phyloP scores from a whole-genome alignment of 2,113 vertebrate species.

The Boleophthalmus pectinirostris region DNA sequence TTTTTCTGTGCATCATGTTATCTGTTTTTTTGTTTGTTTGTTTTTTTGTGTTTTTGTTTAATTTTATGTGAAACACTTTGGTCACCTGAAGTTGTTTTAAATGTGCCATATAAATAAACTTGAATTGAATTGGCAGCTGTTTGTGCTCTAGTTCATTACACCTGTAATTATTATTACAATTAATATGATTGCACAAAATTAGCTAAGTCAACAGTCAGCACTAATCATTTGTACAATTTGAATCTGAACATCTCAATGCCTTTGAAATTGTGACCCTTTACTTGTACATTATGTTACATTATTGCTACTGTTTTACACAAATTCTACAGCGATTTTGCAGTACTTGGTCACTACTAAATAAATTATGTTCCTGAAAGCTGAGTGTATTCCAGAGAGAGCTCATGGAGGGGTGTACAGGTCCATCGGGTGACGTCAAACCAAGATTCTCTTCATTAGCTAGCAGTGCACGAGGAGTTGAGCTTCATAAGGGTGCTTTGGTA shows the following conservation, averaged over 20 bases:
- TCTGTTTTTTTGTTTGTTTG: too few species aligned
- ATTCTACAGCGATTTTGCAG: constrained; percentile 9
- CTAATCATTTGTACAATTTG: not conserved
- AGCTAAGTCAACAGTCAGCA: not conserved
- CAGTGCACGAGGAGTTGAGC: constrained; percentile 10
- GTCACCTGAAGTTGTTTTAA: too few species aligned
- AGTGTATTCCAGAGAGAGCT: constrained; percentile 5
- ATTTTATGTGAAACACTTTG: too few species aligned
- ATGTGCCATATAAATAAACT: too few species aligned
- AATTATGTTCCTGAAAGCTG: constrained; percentile 27
- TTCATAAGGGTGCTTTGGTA: constrained; percentile 26
- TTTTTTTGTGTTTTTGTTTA: too few species aligned
- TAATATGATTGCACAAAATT: constrained; percentile 2
- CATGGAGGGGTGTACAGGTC: constrained; percentile 29
- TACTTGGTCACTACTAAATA: constrained; percentile 29
- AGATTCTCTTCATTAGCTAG: constrained; percentile 36
- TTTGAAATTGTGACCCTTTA: not conserved
- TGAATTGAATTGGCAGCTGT: not conserved
- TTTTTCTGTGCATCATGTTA: too few species aligned
- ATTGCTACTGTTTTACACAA: not conserved
- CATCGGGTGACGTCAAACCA: constrained; percentile 31
- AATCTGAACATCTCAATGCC: not conserved
- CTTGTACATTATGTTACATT: too few species aligned
- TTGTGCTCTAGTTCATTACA: not conserved
- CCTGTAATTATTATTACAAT: not conserved